phyloP scores from a whole-genome alignment of 2,888 invertebrate species.

The Heliconius cydno region DNA sequence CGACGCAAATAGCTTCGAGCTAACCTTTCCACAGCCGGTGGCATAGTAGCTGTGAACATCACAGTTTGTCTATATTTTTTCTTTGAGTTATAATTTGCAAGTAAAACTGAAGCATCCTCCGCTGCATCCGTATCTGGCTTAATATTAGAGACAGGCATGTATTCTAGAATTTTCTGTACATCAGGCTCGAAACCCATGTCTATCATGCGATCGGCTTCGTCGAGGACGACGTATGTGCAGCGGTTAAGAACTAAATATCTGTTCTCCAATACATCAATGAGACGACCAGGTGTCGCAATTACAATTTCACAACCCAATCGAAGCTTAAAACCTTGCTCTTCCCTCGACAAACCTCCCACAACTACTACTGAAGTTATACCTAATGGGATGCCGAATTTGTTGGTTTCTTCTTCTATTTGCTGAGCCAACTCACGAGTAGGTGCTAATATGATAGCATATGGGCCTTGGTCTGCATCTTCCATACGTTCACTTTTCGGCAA shows the following conservation, averaged over 20 bases:
- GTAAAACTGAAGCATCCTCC: slow-evolving; percentile 94
- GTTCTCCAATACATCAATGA: slow-evolving; percentile 99
- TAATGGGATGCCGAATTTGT: slow-evolving; percentile 96
- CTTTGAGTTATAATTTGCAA: slow-evolving; percentile 97
- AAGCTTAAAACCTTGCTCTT: slow-evolving; percentile 98
- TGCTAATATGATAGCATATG: slow-evolving; percentile 99
- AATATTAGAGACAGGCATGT: slow-evolving; percentile 98
- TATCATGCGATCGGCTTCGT: slow-evolving; percentile 99
- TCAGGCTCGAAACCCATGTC: slow-evolving; percentile 99
- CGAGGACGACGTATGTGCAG: slow-evolving; percentile 98
- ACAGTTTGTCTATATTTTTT: slow-evolving; percentile 99
- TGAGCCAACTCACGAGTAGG: slow-evolving; percentile 99
- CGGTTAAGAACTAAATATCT: slow-evolving; percentile 97
- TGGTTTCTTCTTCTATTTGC: slow-evolving; percentile 99
- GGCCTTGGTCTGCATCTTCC: slow-evolving; percentile 96
- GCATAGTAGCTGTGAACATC: slow-evolving; percentile 99
- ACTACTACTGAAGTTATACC: slow-evolving; percentile 97
- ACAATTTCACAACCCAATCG: slow-evolving; percentile 99
- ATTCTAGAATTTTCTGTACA: slow-evolving; percentile 98
- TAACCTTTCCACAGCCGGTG: slow-evolving; percentile 97
- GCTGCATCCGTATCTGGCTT: slow-evolving; percentile 99
- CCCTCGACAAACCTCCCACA: slow-evolving; percentile 98
- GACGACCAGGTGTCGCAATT: slow-evolving; percentile 99
- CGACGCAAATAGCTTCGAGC: slow-evolving; percentile 97
- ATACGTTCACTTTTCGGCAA: slow-evolving; percentile 97